A percentile compares a stretch with the other conserved stretches of the same genome.
These are phyloP conservation scores for Pedetes capensis DNA, from an alignment of 2,113 vertebrate species.

Conservation along the genomic window DNA sequence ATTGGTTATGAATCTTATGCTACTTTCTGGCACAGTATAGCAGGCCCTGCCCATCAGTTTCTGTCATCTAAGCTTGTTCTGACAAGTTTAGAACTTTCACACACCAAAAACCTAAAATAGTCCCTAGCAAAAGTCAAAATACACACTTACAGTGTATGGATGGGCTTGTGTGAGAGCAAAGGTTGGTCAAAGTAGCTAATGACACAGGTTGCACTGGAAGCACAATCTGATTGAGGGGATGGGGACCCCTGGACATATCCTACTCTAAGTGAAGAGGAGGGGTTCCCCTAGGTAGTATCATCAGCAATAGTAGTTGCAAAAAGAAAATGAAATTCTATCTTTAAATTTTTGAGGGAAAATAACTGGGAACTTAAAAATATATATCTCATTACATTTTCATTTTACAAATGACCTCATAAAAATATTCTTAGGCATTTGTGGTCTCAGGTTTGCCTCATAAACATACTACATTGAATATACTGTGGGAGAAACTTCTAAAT, in stretches of 20 bases:
- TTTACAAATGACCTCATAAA: background rate
- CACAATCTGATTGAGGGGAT: background rate
- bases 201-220: background rate
- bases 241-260: rapidly evolving
- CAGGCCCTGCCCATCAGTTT: background rate
- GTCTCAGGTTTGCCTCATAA: background rate
- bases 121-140: background rate
- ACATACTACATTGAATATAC: background rate
- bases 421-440: background rate
- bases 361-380: background rate
- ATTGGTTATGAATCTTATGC: background rate
- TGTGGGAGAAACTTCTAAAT: background rate
- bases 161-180: background rate
- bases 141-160: background rate
- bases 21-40: background rate
- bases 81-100: constrained; percentile 43
- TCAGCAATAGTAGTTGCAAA: background rate
- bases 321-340: background rate
- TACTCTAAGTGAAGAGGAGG: background rate
- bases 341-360: background rate
- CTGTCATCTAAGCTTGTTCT: constrained; percentile 22
- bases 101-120: background rate
- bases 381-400: background rate
- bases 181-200: background rate
- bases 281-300: background rate